A percentile compares a stretch with the other conserved stretches of the same genome.
Evolutionary conservation across 2,888 invertebrate species (phyloP).

Genomic region (Andrena hattorfiana): DNA sequence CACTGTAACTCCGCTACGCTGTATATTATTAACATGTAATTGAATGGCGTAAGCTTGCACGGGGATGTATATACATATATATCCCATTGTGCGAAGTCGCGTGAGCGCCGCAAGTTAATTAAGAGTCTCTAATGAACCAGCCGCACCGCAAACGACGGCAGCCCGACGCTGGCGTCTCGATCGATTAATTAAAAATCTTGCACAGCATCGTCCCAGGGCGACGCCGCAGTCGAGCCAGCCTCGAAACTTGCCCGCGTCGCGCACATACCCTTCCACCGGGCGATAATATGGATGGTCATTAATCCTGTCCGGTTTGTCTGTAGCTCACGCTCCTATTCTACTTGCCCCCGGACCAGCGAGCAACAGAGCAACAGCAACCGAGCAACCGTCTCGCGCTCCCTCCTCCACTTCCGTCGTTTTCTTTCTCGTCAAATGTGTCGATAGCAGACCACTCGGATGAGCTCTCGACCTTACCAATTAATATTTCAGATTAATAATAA

Average conservation of each 20-base stretch:
- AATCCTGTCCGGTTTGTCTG: conserved; percentile 33
- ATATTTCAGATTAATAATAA: background rate
- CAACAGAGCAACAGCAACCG: background rate
- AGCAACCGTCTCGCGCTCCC: background rate
- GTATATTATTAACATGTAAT: conserved; percentile 85
- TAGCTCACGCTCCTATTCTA: conserved; percentile 1
- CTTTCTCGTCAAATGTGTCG: background rate
- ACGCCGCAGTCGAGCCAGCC: conserved; percentile 54
- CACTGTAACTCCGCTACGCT: conserved; percentile 75
- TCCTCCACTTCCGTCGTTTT: background rate
- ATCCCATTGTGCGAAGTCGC: conserved; percentile 81
- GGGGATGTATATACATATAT: conserved; percentile 49
- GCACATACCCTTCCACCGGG: conserved; percentile 30
- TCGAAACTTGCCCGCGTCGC: conserved; percentile 47
- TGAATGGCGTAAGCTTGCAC: conserved; percentile 81
- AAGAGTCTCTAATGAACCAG: conserved; percentile 85
- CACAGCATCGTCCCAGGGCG: conserved; percentile 71
- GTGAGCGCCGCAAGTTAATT: conserved; percentile 85
- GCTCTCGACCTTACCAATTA: background rate
- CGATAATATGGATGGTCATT: conserved; percentile 51
- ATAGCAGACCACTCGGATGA: background rate
- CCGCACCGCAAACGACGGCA: conserved; percentile 82
- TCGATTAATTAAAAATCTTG: conserved; percentile 84
- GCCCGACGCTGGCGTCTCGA: conserved; percentile 82
- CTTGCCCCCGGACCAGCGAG: background rate